A percentile compares a stretch with the other conserved stretches of the same genome.
These are phyloP conservation scores for Hirtodrosophila duncani DNA, from an alignment of 2,888 invertebrate species.

Conservation along the genomic window DNA sequence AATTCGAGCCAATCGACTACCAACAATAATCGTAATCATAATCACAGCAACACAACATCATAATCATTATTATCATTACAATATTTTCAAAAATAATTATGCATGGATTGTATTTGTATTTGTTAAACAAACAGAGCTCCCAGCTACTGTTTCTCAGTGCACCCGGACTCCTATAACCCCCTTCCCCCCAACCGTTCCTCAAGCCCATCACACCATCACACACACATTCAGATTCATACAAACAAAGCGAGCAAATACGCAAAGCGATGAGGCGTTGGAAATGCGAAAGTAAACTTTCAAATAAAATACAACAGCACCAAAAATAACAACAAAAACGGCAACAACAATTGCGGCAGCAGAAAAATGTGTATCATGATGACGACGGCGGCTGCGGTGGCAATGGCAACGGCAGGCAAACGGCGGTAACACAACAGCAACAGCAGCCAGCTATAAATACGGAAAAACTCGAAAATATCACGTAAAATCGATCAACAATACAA, in stretches of 20 bases:
- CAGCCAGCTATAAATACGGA: slow-evolving; percentile 71
- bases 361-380: slow-evolving; percentile 46
- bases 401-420: slow-evolving; percentile 21
- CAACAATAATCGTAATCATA: slow-evolving; percentile 44
- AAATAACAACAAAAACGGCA: slow-evolving; percentile 37
- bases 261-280: slow-evolving; percentile 53
- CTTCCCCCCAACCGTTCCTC: too few species aligned
- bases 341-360: slow-evolving; percentile 50
- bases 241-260: slow-evolving; percentile 49
- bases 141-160: background rate
- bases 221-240: background rate
- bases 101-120: slow-evolving; percentile 71
- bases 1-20: slow-evolving; percentile 26
- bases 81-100: slow-evolving; percentile 74
- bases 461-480: slow-evolving; percentile 77
- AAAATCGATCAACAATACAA: slow-evolving; percentile 78
- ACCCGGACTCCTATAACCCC: too few species aligned
- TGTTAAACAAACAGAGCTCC: slow-evolving; percentile 63
- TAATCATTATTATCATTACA: slow-evolving; percentile 58
- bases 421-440: slow-evolving; percentile 18
- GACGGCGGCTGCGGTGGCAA: slow-evolving; percentile 1
- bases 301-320: slow-evolving; percentile 52
- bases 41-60: slow-evolving; percentile 53
- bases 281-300: slow-evolving; percentile 72
- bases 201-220: background rate